Percentiles rank a stretch among this genome's conserved stretches.
These are phyloP conservation scores for Rotaria macrura DNA, from an alignment of 2,888 invertebrate genomes.

Conservation along the genomic window DNA sequence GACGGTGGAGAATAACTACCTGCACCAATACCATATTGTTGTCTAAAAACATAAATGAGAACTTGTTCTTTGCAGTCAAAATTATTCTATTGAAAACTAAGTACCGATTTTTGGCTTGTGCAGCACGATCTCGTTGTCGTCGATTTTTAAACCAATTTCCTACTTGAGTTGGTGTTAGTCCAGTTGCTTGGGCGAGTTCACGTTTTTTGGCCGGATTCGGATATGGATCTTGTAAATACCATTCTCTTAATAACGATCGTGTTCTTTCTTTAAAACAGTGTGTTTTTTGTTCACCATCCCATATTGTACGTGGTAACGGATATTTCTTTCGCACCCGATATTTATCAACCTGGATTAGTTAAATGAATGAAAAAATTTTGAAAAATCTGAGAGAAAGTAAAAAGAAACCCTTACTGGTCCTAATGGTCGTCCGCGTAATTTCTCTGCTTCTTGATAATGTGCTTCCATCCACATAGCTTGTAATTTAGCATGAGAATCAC, in stretches of 20 bases:
- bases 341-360: slow-evolving; percentile 57
- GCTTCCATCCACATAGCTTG: slow-evolving; percentile 85
- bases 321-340: slow-evolving; percentile 85
- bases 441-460: slow-evolving; percentile 83
- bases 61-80: too few species aligned
- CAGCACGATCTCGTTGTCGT: slow-evolving; percentile 73
- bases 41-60: background rate
- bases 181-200: slow-evolving; percentile 77
- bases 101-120: slow-evolving; percentile 73
- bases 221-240: slow-evolving; percentile 95
- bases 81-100: too few species aligned
- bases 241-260: slow-evolving; percentile 80
- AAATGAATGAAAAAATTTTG: background rate
- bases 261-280: slow-evolving; percentile 90
- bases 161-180: slow-evolving; percentile 80
- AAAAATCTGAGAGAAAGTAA: background rate
- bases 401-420: slow-evolving; percentile 60
- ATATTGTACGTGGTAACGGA: slow-evolving; percentile 77
- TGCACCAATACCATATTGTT: background rate
- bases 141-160: slow-evolving; percentile 87
- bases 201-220: slow-evolving; percentile 84
- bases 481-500: slow-evolving; percentile 74
- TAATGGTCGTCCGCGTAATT: slow-evolving; percentile 72
- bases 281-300: slow-evolving; percentile 90
- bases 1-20: slow-evolving; percentile 30